phyloP scores from a whole-genome alignment of 64 coral and sea anemone species.

The Porites lutea region DNA sequence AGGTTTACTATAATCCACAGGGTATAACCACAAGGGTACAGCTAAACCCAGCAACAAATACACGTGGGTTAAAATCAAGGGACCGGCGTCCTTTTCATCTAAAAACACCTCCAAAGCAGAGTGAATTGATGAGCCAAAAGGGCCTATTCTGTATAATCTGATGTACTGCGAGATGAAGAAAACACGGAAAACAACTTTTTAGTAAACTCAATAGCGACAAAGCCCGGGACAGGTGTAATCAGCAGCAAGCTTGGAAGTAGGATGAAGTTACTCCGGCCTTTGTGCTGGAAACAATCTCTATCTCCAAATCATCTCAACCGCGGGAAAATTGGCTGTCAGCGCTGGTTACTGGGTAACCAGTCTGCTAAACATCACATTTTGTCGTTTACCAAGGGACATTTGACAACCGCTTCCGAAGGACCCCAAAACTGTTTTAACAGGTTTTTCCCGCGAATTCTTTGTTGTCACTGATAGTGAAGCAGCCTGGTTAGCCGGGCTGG shows the following conservation, averaged over 20 bases:
- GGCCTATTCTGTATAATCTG: slow-evolving; percentile 65
- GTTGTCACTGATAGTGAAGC: too few species aligned
- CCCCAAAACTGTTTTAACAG: too few species aligned
- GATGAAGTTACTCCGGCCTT: neutral
- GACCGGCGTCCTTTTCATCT: slow-evolving; percentile 89
- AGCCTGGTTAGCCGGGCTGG: too few species aligned
- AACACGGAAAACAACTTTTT: neutral
- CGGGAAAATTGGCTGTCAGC: too few species aligned
- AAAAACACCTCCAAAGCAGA: slow-evolving; percentile 63
- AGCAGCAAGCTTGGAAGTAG: neutral
- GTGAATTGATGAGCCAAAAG: slow-evolving; percentile 78
- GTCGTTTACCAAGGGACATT: too few species aligned
- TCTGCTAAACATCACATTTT: too few species aligned
- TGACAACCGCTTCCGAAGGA: too few species aligned
- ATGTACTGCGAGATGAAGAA: slow-evolving; percentile 73
- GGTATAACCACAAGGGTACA: slow-evolving; percentile 91
- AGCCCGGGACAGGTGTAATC: neutral
- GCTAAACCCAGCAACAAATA: slow-evolving; percentile 90
- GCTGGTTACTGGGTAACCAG: too few species aligned
- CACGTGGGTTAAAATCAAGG: slow-evolving; percentile 86
- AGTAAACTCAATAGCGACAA: neutral
- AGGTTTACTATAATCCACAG: slow-evolving; percentile 56
- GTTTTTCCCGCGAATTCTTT: too few species aligned
- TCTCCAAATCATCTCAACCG: too few species aligned
- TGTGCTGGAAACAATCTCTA: too few species aligned